Base-by-base conservation (phyloP, 2,888 invertebrate genomes). In the Polyommatus icarus region DNA sequence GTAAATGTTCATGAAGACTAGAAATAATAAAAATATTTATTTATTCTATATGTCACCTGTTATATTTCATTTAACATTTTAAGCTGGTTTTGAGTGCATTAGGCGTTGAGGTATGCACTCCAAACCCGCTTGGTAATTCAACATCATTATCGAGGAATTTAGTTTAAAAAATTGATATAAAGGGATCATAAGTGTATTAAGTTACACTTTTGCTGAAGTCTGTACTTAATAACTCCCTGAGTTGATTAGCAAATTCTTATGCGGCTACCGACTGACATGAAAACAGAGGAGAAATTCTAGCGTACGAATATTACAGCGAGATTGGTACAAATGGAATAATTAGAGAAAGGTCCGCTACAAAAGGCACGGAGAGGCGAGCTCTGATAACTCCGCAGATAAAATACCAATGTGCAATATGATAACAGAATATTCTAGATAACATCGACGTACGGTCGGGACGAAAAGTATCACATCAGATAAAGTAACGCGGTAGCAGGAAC, bases 301-400 rank as follows among this genome's bases (percentile, higher is more conserved):
- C 83, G 82, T 83, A 84, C 83, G 82, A 85, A 84, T 84, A 88
- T 87, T 87, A 88, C 83, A 78, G 80, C 78, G 80, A 87, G 85
- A 86, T 88, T 87, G 85, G 87, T 88, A 87, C 83, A 84, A 83
- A 85, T 84, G 84, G 82, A 86, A 86, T 85, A 84, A 86, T 87
- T 85, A 83, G 83, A 83, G 83, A 84, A 83, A 84, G 84, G 82
- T 82, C 80, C 81, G 79, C 79, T 84, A 85, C 83, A 85, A 87
- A 84, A 83, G 83, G 83, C 85, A 85, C 83, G 84, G 84, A 83
- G 86, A 83, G 84, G 85, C 83, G 84, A 84, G 80, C 83, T 83
- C 81, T 86, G 85, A 86, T 87, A 83, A 85, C 81, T 83, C 83
- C 84, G 83, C 82, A 84, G 86, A 87, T 88, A 87, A 84, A 85